These are phyloP conservation scores for Synanthedon tipuliformis DNA, from an alignment of 2,888 invertebrate species.

Conservation along the genomic window DNA sequence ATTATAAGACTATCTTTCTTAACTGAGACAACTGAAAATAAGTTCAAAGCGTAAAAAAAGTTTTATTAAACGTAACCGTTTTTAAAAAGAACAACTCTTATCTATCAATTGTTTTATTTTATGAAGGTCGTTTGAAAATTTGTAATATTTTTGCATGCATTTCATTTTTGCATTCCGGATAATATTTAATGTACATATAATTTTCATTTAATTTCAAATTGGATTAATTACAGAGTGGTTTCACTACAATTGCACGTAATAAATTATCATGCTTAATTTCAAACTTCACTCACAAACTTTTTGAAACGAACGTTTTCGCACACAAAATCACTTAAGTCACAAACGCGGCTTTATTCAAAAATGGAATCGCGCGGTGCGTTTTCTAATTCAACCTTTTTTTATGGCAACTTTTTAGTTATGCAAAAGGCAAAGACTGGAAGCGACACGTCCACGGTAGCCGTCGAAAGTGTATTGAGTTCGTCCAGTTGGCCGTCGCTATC, in stretches of 20 bases:
- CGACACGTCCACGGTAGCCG: constrained; percentile 54
- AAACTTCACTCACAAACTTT: neutral
- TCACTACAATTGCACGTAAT: neutral
- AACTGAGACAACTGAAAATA: too few relatives aligned
- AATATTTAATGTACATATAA: too few relatives aligned
- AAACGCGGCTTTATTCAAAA: constrained; percentile 39
- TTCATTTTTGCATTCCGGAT: too few relatives aligned
- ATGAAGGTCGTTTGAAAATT: too few relatives aligned
- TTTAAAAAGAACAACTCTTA: too few relatives aligned
- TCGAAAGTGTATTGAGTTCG: constrained; percentile 59
- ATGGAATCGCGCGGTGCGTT: constrained; percentile 18
- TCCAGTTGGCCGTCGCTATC: constrained; percentile 47
- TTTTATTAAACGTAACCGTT: too few relatives aligned
- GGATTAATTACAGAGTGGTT: too few relatives aligned
- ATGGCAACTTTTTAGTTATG: constrained; percentile 21
- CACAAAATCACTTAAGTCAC: constrained; percentile 30
- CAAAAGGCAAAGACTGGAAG: constrained; percentile 37
- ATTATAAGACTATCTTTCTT: too few relatives aligned
- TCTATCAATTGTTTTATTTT: too few relatives aligned
- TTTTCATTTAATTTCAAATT: too few relatives aligned
- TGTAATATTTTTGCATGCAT: too few relatives aligned
- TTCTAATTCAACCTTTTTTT: constrained; percentile 7
- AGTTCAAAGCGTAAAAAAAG: too few relatives aligned
- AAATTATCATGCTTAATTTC: neutral
- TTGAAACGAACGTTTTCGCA: constrained; percentile 4